Percentiles rank a stretch among this genome's conserved stretches.
phyloP scores from a whole-genome alignment of 2,113 vertebrate species.

The Crotophaga sulcirostris region DNA sequence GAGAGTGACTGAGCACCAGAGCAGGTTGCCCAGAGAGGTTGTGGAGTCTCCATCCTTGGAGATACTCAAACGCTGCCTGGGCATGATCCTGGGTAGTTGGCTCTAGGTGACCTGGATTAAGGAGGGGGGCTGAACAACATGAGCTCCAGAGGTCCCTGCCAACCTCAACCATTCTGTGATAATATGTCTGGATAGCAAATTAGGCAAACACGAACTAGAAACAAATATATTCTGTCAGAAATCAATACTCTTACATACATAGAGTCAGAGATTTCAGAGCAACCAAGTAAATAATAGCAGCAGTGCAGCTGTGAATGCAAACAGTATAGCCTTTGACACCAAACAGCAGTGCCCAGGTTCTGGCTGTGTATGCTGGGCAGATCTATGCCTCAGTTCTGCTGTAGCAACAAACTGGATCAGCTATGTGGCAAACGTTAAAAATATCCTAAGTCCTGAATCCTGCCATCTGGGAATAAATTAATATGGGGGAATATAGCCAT shows the following conservation, averaged over 20 bases:
- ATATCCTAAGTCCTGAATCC: background rate
- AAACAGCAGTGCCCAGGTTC: background rate
- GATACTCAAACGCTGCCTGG: background rate
- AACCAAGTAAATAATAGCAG: background rate
- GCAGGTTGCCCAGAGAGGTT: background rate
- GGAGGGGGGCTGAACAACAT: accelerated
- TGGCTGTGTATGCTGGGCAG: background rate
- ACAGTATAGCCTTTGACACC: background rate
- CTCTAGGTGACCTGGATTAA: background rate
- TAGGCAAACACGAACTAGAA: background rate
- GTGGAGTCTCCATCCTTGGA: background rate
- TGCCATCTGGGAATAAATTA: background rate
- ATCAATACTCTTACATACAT: background rate
- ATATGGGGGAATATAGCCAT: background rate
- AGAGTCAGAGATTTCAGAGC: background rate
- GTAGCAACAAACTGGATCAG: background rate
- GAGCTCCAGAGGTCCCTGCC: background rate
- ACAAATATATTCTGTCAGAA: background rate
- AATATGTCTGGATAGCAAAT: background rate
- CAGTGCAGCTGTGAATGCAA: background rate
- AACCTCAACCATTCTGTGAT: background rate
- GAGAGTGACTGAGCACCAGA: background rate
- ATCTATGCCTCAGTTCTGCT: background rate
- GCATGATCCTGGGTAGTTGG: background rate
- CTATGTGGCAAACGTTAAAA: background rate